phyloP scores from a whole-genome alignment of 2,888 invertebrate genomes.

The Psylliodes chrysocephalus region DNA sequence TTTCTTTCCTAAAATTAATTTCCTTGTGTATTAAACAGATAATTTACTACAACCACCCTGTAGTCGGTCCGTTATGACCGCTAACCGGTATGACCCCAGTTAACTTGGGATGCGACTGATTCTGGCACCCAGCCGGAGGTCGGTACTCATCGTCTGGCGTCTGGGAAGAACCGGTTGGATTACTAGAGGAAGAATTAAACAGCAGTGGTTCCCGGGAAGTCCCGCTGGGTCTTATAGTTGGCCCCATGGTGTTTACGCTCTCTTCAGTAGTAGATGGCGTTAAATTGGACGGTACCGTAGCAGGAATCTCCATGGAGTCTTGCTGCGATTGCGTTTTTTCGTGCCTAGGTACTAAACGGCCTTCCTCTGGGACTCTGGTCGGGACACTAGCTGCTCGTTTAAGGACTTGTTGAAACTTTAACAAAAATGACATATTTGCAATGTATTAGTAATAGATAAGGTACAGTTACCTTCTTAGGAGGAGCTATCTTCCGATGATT shows the following conservation, averaged over 20 bases:
- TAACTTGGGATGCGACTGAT: constrained; percentile 70
- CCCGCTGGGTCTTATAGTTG: constrained; percentile 35
- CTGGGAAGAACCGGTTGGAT: constrained; percentile 62
- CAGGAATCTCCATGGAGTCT: constrained; percentile 65
- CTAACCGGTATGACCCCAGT: constrained; percentile 80
- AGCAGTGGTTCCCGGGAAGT: constrained; percentile 72
- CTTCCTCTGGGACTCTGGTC: constrained; percentile 66
- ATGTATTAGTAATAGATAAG: background rate
- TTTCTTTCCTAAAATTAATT: background rate
- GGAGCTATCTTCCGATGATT: constrained; percentile 37
- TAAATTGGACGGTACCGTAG: constrained; percentile 56
- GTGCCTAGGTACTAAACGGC: constrained; percentile 64
- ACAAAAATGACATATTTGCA: background rate
- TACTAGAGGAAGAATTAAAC: constrained; percentile 66
- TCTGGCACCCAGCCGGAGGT: constrained; percentile 31
- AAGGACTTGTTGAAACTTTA: constrained; percentile 66
- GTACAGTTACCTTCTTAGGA: constrained; percentile 43
- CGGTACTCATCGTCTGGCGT: constrained; percentile 63
- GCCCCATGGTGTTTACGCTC: constrained; percentile 45
- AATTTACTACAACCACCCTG: constrained; percentile 70
- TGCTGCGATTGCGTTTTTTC: constrained; percentile 74
- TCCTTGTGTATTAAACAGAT: background rate
- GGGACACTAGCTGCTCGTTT: constrained; percentile 80
- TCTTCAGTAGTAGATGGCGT: constrained; percentile 68
- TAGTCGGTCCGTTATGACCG: constrained; percentile 76